Evolutionary conservation across 2,797 vertebrate species (phyloP).

Genomic region (Urocyon cinereoargenteus): DNA sequence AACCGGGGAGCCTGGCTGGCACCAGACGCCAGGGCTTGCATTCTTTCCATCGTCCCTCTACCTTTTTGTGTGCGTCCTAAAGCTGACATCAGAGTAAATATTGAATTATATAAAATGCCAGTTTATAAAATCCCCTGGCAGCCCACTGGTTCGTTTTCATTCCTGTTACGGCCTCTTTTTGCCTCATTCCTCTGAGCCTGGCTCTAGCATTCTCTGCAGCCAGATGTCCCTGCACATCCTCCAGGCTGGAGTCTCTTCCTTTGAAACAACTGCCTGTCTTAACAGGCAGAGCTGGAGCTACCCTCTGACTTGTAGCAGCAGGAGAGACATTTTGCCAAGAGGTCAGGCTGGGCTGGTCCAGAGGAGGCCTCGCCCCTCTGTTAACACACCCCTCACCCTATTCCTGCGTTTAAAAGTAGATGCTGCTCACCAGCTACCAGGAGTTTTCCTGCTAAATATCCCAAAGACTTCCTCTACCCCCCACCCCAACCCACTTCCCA

Average conservation of each 20-base stretch:
- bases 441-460: background rate
- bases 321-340: background rate
- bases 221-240: background rate
- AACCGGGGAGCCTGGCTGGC: background rate
- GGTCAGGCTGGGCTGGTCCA: fast-evolving
- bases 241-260: background rate
- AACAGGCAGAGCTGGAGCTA: background rate
- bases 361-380: background rate
- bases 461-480: background rate
- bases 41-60: background rate
- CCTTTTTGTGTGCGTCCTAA: background rate
- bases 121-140: constrained; percentile 64
- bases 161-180: constrained; percentile 45
- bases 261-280: constrained; percentile 45
- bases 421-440: background rate
- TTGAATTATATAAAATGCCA: constrained; percentile 11
- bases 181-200: constrained; percentile 48
- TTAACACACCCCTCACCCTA: too few species aligned
- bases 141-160: background rate
- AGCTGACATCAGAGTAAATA: constrained; percentile 55
- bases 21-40: background rate
- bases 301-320: background rate
- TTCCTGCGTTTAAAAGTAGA: background rate
- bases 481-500: background rate
- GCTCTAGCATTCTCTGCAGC: background rate